Evolutionary conservation across 1,140 invertebrate species (phyloP), one percentile per base, ranked within the genome.

Genomic region (Tetranychus urticae): DNA sequence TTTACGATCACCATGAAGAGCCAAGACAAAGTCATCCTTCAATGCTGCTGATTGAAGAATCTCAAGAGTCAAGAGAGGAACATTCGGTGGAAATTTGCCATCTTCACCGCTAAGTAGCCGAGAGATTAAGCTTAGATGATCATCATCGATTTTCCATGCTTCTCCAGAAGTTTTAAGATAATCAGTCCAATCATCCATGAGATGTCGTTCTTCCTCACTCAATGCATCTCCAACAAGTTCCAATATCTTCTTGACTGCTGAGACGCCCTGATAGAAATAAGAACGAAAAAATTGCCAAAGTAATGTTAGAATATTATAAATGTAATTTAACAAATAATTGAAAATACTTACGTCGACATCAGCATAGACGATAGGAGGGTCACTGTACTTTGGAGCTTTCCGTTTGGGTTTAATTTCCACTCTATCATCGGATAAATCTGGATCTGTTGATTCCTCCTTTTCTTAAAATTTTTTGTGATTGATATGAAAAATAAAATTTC

Each of bases 111-210:
- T 65, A 46, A 67, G 64, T n/a, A 63, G 55, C 37, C 64, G 64
- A 36, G 61, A 62, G n/a, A 90, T 79, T 68, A 90, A 85, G 61
- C 78, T 77, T 34, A 90, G 76, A 70, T 91, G 91, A 64, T 85
- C 82, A 65, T 89, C 86, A 2, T 87, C 85, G 10, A 92, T 75
- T 52, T 86, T 86, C 88, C 88, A 91, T 63, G 84, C 86, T 52
- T 88, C 88, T 67, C 88, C 85, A 65, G 87, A 84, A 62, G 84
- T 82, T 60, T 89, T 73, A 67, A 89, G 80, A 72, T 90, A 93
- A 68, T 87, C 84, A 67, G 83, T 78, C 61, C 92, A 73, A 75
- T 92, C 87, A 64, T 82, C 78, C 65, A 71, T 55, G 35, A 59
- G 64, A 14, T 62, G 62, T 61, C 66, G 65, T 60, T 73, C 70